Base-by-base conservation (phyloP, 1,140 invertebrate genomes). In the Maconellicoccus hirsutus region DNA sequence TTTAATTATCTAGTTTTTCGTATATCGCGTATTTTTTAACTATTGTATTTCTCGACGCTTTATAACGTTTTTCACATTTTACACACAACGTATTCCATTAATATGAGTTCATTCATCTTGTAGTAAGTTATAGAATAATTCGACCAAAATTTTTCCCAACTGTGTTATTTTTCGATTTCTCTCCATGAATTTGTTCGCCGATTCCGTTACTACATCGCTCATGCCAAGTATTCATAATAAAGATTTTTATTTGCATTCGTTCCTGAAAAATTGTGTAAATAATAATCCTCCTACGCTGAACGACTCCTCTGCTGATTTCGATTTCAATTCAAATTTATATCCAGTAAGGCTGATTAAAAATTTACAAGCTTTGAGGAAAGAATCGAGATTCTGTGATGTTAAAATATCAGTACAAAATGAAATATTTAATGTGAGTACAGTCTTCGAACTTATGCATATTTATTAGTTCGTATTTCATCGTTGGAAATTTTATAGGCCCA, bases 401-500 rank as follows among this genome's bases (percentile, higher is more conserved):
- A 66, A 66, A 23, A 66, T 66, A 25, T 66, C 61, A 8, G 61
- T 66, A 23, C 61, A 66, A 66, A 66, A 66, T 66, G 25, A 66
- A 66, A 25, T 66, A 26, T 66, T 66, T 16, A 66, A 23, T 22
- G 61, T 66, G 19, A 66, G 61, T 66, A 25, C 16, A 3, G 10
- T 26, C 16, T 66, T 66, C 10, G 6, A 2, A 66, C 7, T 10
- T 25, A 23, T 22, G 10, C 10, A 16, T 66, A 3, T 10, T 10
- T 25, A 23, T 25, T 23, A 19, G 10, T 26, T 23, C 3, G 8
- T 16, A 66, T 66, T 10, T 10, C 6, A 26, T 14, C 10, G 8
- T 66, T 8, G 22, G 22, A 66, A 23, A 19, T 70, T 63, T 86
- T 88, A 71, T 81, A 91, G 84, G 94, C 91, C 26, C 96, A 98